Evolutionary conservation across 53 echinoderm and acorn worm species (phyloP).

Genomic region (Holothuria scabra): DNA sequence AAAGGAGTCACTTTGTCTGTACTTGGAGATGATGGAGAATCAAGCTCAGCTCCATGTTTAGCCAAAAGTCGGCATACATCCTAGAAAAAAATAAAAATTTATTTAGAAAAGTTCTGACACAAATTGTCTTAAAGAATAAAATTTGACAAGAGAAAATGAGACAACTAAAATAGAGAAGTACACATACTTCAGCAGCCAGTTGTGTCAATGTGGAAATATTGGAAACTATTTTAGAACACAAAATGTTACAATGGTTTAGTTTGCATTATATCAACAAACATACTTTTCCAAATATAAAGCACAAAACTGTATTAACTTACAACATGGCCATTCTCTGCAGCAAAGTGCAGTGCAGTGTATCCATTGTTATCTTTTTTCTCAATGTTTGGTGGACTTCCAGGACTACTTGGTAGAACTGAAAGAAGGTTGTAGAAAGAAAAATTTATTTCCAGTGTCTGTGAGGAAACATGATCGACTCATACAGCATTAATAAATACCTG

Average conservation of each 20-base stretch:
- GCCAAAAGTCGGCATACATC: constrained; percentile 51
- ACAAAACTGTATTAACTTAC: constrained; percentile 5
- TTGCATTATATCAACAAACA: no score
- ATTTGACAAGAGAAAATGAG: no score
- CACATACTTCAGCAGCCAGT: no score
- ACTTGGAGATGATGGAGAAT: constrained; percentile 66
- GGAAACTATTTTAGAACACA: background rate
- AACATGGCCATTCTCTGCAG: constrained; percentile 33
- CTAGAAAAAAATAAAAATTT: background rate
- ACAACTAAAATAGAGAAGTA: no score
- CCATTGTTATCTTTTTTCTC: constrained; percentile 32
- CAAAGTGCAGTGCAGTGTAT: constrained; percentile 32
- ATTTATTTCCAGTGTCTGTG: no score
- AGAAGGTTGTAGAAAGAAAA: no score
- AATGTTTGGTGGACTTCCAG: constrained; percentile 6
- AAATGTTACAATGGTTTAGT: background rate
- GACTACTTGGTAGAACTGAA: background rate
- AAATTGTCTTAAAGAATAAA: no score
- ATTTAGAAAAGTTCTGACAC: background rate
- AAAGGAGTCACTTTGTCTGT: constrained; percentile 88
- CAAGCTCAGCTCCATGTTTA: constrained; percentile 83
- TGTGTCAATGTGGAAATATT: background rate
- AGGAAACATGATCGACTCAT: no score
- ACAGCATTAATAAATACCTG: no score
- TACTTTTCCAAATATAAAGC: background rate